A percentile compares a stretch with the other conserved stretches of the same genome.
phyloP scores from a whole-genome alignment of 2,888 invertebrate genomes.

The Eupithecia insigniata region DNA sequence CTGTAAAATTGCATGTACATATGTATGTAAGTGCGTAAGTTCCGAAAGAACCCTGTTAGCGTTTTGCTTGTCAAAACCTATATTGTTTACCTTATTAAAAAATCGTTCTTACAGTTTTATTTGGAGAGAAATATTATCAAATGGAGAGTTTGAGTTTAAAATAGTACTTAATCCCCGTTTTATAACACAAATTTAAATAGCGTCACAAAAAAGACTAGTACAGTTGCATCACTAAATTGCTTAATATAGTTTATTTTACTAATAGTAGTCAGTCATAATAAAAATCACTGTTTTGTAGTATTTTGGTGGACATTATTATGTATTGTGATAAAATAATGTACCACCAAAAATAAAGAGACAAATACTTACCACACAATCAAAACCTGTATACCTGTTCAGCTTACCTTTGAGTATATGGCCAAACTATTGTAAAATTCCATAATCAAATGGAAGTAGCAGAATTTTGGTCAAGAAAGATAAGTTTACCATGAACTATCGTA shows the following conservation, averaged over 20 bases:
- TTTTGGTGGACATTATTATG: too few relatives aligned
- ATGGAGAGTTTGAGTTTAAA: background rate
- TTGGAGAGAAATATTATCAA: background rate
- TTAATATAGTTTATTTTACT: too few relatives aligned
- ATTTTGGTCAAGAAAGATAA: too few relatives aligned
- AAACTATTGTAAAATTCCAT: background rate
- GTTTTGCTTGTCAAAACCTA: background rate
- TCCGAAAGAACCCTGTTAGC: background rate
- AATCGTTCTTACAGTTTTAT: background rate
- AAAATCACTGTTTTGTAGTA: too few relatives aligned
- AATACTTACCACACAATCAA: background rate
- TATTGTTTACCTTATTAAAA: background rate
- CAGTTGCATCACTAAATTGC: too few relatives aligned
- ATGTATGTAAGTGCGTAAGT: background rate
- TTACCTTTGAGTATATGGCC: background rate
- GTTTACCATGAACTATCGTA: background rate
- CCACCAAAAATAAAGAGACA: background rate
- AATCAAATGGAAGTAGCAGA: background rate
- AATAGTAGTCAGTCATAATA: too few relatives aligned
- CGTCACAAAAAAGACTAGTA: background rate
- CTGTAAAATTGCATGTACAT: background rate
- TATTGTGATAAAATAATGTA: too few relatives aligned
- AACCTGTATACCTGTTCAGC: background rate
- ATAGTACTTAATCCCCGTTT: background rate
- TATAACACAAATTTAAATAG: background rate